phyloP scores from a whole-genome alignment of 1,140 invertebrate species.

The Trissolcus basalis region DNA sequence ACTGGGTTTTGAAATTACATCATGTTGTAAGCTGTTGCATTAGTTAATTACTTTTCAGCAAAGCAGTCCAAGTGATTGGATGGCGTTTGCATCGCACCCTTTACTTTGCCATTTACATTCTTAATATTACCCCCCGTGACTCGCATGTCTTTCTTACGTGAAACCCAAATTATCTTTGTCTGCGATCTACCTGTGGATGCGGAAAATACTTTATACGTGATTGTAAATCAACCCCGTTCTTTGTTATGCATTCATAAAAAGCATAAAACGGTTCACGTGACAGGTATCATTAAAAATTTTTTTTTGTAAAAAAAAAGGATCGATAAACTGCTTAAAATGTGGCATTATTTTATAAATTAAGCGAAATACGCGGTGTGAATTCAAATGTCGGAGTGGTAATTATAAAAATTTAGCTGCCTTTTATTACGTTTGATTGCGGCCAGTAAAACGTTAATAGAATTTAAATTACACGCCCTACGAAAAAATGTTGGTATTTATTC shows the following conservation, averaged over 20 bases:
- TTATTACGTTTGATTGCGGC: background rate
- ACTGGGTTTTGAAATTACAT: background rate
- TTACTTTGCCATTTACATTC: background rate
- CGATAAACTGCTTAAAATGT: background rate
- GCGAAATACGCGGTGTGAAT: background rate
- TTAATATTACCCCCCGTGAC: background rate
- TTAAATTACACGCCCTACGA: background rate
- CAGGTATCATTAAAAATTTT: background rate
- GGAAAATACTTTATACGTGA: background rate
- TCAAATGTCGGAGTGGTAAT: background rate
- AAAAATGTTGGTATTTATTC: slow-evolving; percentile 4
- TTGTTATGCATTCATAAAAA: background rate
- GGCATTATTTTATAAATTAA: background rate
- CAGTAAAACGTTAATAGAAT: background rate
- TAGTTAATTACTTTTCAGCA: background rate
- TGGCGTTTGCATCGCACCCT: background rate
- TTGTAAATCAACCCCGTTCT: background rate
- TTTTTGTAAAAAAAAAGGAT: background rate
- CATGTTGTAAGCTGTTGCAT: background rate
- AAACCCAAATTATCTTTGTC: background rate
- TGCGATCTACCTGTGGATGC: background rate
- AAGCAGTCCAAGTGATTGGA: background rate
- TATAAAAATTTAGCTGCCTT: background rate
- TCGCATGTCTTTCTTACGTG: background rate
- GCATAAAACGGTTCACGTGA: no score